Evolutionary conservation across 2,113 vertebrate species (phyloP), one percentile per base, ranked within the genome.

Genomic region (Morone saxatilis): DNA sequence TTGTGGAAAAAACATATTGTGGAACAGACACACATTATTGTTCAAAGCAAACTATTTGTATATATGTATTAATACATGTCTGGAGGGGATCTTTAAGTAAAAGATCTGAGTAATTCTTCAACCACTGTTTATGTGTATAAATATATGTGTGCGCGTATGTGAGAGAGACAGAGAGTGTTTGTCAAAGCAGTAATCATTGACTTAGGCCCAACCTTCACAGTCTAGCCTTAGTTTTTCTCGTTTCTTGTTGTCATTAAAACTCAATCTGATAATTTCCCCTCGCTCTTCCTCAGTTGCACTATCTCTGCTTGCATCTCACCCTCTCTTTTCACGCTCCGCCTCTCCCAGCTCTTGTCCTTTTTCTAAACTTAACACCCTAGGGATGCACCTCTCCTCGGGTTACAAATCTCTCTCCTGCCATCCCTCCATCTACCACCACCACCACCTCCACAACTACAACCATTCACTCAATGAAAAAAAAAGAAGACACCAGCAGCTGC

Each of bases 301-400:
- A 76, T 90, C 85, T 85, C 54, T 11, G 22, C 83, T 60, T 40
- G 70, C 67, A 84, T 89, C 84, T 87, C 71, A 4, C 51, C 66
- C 70, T 71, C 67, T 73, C 70, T 57, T 74, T 83, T 80, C 43
- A 85, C 1, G 63, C 88, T 72, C 85, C 56, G 13, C 86, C 86
- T 86, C 84, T 41, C 65, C 47, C 41, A 40, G 76, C 57, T 69
- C 82, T 47, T 59, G 73, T 82, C 72, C 56, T 80, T 57, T 84
- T 76, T 83, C 69, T 73, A 79, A 92, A 86, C 80, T 53, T 80
- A 80, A 86, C 77, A 81, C 88, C 85, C 81, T 4, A 10, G 77
- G 80, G 90, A 90, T 60, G 61, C 75, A 72, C 71, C 68, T 70
- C 83, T 87, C 50, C 90, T 94, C 85, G 1, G 80, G 81, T 93